Base-by-base conservation (phyloP, 2,797 vertebrate genomes). In the Sciurus carolinensis region DNA sequence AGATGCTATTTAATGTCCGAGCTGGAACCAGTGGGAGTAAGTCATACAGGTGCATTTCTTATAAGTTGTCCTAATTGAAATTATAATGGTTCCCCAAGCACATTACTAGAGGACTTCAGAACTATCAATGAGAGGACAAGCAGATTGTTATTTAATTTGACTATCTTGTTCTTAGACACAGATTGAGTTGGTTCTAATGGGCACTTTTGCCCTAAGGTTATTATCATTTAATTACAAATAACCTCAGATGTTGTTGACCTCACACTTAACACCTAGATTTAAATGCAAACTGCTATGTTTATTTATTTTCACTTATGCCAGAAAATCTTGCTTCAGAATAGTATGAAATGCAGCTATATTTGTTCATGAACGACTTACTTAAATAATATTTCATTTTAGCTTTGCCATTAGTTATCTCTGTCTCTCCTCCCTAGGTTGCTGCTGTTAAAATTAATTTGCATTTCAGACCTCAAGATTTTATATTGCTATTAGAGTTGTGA, bases 381-480 rank as follows among this genome's bases (percentile, higher is more conserved):
- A 87, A 96, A 95, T 44, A 92, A 91, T 30, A 67, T 26, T 79
- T 82, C 44, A 92, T 84, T 95, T 97, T 85, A 71, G 42, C 92
- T 95, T 96, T 83, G 28, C 13, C 87, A 81, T 92, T 93, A 93
- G 94, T 97, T 94, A 80, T 88, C 57, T 77, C 66, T 86, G 77
- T 59, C 66, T 95, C 44, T 94, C 42, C 79, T 93, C 71, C 69
- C 20, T 77, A 47, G 42, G 62, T 66, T 73, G 36, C 80, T 83
- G 85, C 77, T 95, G 73, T 50, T 97, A 96, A 97, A 94, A 92
- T 95, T 91, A 97, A 95, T 97, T 97, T 97, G 90, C 83, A 82
- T 94, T 96, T 94, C 82, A 92, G 85, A 87, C 79, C 18, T 96
- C 54, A 47, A 39, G 92, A 96, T 92, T 97, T 97, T 95, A 96